A percentile compares a stretch with the other conserved stretches of the same genome.
These are phyloP conservation scores for Formica selysi DNA, from an alignment of 1,140 invertebrate genomes.

Conservation along the genomic window DNA sequence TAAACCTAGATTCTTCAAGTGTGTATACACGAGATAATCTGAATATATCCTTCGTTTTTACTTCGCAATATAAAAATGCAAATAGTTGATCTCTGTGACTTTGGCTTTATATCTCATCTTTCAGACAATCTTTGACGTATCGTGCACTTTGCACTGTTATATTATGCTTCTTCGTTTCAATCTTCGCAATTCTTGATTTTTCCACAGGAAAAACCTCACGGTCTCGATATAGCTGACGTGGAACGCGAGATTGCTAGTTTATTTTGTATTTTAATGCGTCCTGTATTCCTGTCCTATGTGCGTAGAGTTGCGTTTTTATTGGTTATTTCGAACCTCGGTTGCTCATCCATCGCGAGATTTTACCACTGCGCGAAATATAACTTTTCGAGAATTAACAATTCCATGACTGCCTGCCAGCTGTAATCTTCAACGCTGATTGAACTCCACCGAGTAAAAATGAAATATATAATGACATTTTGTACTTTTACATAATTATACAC, in stretches of 20 bases:
- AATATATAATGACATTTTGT: neutral
- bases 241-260: constrained; percentile 32
- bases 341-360: neutral
- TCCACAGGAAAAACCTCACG: neutral
- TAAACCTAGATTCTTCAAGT: neutral
- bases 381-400: constrained; percentile 22
- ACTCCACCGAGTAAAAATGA: neutral
- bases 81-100: neutral
- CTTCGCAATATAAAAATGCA: constrained; percentile 18
- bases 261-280: constrained; percentile 41
- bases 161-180: neutral
- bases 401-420: neutral
- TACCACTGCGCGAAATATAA: neutral
- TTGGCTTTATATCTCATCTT: constrained; percentile 18
- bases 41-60: neutral
- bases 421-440: neutral
- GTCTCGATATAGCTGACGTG: neutral
- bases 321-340: neutral
- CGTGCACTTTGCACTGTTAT: neutral
- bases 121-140: neutral
- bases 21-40: neutral
- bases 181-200: constrained; percentile 9
- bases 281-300: neutral
- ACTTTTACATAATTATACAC: neutral
- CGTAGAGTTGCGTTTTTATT: constrained; percentile 15